A percentile compares a stretch with the other conserved stretches of the same genome.
phyloP scores from a whole-genome alignment of 2,797 vertebrate genomes.

The Hybognathus amarus region DNA sequence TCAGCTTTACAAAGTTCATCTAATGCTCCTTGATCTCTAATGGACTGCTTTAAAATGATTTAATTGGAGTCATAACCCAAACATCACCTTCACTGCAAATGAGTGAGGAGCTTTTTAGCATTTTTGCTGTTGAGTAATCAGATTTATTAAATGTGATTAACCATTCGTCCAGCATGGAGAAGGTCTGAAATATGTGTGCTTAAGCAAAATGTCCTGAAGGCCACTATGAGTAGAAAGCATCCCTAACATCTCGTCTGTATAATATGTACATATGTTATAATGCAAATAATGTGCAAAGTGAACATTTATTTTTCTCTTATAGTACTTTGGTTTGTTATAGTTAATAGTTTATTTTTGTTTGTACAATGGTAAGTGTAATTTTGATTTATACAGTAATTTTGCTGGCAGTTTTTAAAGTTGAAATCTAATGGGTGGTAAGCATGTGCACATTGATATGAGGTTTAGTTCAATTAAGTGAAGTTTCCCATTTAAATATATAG shows the following conservation, averaged over 20 bases:
- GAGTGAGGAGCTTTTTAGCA: neutral
- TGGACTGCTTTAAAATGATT: neutral
- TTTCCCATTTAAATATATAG: constrained; percentile 4
- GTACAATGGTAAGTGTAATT: constrained; percentile 61
- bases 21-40: neutral
- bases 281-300: constrained; percentile 55
- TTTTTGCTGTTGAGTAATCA: neutral
- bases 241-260: constrained; percentile 24
- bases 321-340: constrained; percentile 31
- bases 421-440: constrained; percentile 3
- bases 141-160: constrained; percentile 10
- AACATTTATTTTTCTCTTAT: constrained; percentile 21
- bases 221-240: neutral
- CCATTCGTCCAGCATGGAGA: neutral
- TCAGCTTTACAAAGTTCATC: neutral
- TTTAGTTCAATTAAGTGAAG: constrained; percentile 61
- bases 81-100: neutral
- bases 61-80: neutral
- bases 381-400: constrained; percentile 50
- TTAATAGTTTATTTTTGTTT: constrained; percentile 30
- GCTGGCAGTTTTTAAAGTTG: constrained; percentile 32
- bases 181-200: constrained; percentile 4
- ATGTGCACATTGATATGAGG: neutral
- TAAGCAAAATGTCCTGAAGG: neutral
- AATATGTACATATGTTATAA: constrained; percentile 7